Base-by-base conservation (phyloP, 2,888 invertebrate species). In the Acleris literana region DNA sequence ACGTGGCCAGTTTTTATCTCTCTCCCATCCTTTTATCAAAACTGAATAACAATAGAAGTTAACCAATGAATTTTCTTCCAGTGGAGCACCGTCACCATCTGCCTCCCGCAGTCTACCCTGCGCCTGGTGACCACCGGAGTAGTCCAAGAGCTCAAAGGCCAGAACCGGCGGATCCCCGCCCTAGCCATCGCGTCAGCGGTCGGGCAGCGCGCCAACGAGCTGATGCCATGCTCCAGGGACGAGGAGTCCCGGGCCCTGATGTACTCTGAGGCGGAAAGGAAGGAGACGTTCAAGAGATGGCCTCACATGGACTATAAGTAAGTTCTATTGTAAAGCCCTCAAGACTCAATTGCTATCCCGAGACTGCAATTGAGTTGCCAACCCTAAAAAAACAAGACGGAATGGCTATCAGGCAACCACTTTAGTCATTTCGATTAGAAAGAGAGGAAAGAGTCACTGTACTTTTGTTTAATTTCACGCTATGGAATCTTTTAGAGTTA, bases 251-350 rank as follows among this genome's bases (percentile, higher is more conserved):
- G 92, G 72, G 88, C 90, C 1, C 89, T 95, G 68, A 98, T 99
- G 98, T 97, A 97, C 84, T 97, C 97, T 71, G 99, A 99, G 88
- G 97, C 97, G 0, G 97, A 97, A 69, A 93, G 99, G 53, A 94
- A 97, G 74, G 96, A 97, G 82, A 98, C 99, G 0, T 99, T 99
- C 88, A 95, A 96, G 72, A 95, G 97, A 80, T 99, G 98, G 99
- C 98, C 98, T 2, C 98, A 98, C 82, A 98, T 97, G 97, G 97
- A 98, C 86, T 98, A 98, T 90, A 98, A 98, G 97, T 97, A 82
- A 92, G 93, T 89, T 20, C 7, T 25, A 25, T 9, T 29, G 1
- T 29, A 29, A 29, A 29, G 29, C 7, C 1, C 2, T 7, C 1
- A 25, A 5, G 25, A 25, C 25, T 25, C 25, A 25, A 25, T 22